These are phyloP conservation scores for Apistogramma diplotaenia DNA, from an alignment of 2,113 vertebrate genomes.

Conservation along the genomic window DNA sequence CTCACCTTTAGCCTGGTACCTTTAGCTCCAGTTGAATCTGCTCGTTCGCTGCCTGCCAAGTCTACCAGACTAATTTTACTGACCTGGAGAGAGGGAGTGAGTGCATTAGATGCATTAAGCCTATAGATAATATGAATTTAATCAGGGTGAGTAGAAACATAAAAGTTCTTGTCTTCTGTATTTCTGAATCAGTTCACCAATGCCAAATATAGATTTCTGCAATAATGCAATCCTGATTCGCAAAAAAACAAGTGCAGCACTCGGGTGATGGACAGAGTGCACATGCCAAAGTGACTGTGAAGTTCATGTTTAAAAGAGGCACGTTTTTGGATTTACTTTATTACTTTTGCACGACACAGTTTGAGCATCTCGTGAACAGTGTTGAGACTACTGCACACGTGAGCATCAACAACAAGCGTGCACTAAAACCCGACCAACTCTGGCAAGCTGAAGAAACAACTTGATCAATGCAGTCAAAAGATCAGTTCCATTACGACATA, in stretches of 20 bases:
- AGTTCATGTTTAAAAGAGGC: no score
- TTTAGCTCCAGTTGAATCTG: conserved; percentile 98
- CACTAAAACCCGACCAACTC: background rate
- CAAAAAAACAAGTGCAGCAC: background rate
- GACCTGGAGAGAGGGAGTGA: conserved; percentile 78
- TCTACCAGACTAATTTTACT: conserved; percentile 99
- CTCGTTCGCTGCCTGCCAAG: conserved; percentile 94
- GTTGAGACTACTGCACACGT: background rate
- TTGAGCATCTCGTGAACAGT: background rate
- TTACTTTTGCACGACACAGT: background rate
- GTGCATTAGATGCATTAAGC: conserved; percentile 4
- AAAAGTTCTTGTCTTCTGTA: background rate
- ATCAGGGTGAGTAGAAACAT: background rate
- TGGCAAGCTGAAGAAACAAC: background rate
- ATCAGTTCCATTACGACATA: background rate
- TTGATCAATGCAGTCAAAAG: accelerated
- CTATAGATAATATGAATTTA: conserved; percentile 7
- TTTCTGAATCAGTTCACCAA: background rate
- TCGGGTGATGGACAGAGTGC: background rate
- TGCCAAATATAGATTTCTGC: background rate
- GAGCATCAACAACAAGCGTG: background rate
- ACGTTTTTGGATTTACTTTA: no score
- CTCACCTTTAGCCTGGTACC: conserved; percentile 95
- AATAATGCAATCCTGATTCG: background rate
- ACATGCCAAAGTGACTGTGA: background rate